These are phyloP conservation scores for Apis cerana DNA, from an alignment of 1,140 invertebrate genomes.

Conservation along the genomic window DNA sequence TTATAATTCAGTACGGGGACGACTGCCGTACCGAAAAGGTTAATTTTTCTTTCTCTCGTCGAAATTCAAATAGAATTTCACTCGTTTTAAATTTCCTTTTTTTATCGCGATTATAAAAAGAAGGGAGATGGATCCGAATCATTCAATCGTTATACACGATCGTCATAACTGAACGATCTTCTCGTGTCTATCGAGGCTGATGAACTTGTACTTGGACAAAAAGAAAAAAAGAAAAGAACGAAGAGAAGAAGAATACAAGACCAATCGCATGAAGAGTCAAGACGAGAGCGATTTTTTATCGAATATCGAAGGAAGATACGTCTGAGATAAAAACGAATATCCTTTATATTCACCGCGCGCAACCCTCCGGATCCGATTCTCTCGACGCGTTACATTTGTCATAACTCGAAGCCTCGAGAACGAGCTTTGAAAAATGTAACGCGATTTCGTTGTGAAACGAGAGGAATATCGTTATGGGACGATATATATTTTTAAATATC, in stretches of 20 bases:
- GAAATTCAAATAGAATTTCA: too few species aligned
- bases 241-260: not conserved
- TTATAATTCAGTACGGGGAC: too few species aligned
- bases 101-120: too few species aligned
- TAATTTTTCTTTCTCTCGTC: too few species aligned
- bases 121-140: too few species aligned
- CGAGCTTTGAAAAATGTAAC: not conserved
- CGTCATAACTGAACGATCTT: too few species aligned
- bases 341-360: not conserved
- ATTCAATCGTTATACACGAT: too few species aligned
- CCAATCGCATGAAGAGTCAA: not conserved
- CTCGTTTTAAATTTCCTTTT: too few species aligned
- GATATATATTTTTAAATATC: not conserved
- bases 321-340: not conserved
- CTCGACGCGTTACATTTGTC: not conserved
- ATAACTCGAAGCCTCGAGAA: not conserved
- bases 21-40: too few species aligned
- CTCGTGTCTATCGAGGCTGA: too few species aligned
- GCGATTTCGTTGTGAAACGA: not conserved
- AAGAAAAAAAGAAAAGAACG: too few species aligned
- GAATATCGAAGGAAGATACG: not conserved
- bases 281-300: constrained; percentile 4
- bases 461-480: not conserved
- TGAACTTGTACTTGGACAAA: too few species aligned
- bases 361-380: not conserved